Evolutionary conservation across 2,797 vertebrate species (phyloP).

Genomic region (Clarias laeviceps): DNA sequence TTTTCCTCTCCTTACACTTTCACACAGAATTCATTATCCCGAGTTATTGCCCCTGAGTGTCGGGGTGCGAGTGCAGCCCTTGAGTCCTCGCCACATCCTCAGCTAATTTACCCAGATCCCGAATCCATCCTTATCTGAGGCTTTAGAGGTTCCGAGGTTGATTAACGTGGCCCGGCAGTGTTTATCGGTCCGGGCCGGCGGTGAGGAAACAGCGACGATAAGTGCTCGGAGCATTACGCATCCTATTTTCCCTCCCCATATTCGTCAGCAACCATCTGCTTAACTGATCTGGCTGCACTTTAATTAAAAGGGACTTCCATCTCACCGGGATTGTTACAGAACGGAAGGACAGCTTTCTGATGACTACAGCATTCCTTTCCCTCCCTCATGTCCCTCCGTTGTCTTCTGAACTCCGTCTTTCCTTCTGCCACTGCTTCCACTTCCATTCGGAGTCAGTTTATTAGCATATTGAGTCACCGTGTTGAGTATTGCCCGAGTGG

Average conservation of each 20-base stretch:
- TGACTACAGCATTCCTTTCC: constrained; percentile 81
- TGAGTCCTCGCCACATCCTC: constrained; percentile 76
- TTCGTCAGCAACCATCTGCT: constrained; percentile 83
- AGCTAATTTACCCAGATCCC: constrained; percentile 84
- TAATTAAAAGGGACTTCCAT: constrained; percentile 85
- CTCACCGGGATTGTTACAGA: constrained; percentile 79
- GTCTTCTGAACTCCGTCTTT: not conserved
- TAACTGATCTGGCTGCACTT: constrained; percentile 84
- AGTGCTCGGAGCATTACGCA: constrained; percentile 81
- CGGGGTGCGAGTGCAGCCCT: constrained; percentile 53
- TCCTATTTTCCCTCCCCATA: constrained; percentile 80
- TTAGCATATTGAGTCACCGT: constrained; percentile 16
- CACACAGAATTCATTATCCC: constrained; percentile 73
- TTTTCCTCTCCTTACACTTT: constrained; percentile 68
- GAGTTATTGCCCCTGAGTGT: constrained; percentile 39
- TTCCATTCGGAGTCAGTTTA: not conserved
- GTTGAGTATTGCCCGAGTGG: constrained; percentile 15
- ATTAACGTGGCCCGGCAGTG: constrained; percentile 80
- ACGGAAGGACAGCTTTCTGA: constrained; percentile 76
- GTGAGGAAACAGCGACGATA: constrained; percentile 78
- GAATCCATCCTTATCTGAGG: constrained; percentile 80
- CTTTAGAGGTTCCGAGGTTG: constrained; percentile 85
- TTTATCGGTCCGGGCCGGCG: constrained; percentile 80
- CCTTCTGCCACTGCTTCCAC: constrained; percentile 7
- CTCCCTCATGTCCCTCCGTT: constrained; percentile 39